Conservation (phyloP, 2,113 vertebrate species). For the Anthoscopus minutus region DNA sequence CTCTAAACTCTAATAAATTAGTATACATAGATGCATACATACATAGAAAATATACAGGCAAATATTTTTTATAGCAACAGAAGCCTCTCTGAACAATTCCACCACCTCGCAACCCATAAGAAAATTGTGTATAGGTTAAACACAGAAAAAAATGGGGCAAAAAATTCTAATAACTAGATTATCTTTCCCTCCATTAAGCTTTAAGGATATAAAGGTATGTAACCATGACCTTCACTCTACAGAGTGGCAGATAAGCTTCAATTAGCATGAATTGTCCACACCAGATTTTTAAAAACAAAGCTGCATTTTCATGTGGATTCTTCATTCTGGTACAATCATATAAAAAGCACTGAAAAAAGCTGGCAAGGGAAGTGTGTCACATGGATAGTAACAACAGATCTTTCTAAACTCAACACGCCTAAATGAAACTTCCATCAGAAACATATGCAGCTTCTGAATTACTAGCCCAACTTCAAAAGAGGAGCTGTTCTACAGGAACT, state of each 20-base stretch:
- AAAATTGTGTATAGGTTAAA: neutral
- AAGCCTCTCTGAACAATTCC: neutral
- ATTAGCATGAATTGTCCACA: neutral
- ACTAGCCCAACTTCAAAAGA: neutral
- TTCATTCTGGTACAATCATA: neutral
- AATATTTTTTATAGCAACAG: neutral
- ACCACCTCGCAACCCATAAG: neutral
- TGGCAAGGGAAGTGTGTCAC: neutral
- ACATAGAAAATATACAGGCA: neutral
- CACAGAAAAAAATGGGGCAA: neutral
- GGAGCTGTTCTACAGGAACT: neutral
- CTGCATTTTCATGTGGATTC: neutral
- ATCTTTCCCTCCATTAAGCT: neutral
- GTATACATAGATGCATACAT: neutral
- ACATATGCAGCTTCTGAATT: neutral
- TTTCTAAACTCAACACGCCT: neutral
- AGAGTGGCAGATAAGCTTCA: neutral
- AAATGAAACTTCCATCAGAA: neutral
- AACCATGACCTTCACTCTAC: neutral
- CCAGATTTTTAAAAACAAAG: neutral
- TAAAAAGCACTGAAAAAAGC: neutral
- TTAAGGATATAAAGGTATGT: neutral
- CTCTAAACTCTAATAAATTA: neutral
- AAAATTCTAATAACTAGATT: neutral
- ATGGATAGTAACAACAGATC: neutral